Evolutionary conservation across 1,140 invertebrate species (phyloP).

Genomic region (Scaptomyza montana): DNA sequence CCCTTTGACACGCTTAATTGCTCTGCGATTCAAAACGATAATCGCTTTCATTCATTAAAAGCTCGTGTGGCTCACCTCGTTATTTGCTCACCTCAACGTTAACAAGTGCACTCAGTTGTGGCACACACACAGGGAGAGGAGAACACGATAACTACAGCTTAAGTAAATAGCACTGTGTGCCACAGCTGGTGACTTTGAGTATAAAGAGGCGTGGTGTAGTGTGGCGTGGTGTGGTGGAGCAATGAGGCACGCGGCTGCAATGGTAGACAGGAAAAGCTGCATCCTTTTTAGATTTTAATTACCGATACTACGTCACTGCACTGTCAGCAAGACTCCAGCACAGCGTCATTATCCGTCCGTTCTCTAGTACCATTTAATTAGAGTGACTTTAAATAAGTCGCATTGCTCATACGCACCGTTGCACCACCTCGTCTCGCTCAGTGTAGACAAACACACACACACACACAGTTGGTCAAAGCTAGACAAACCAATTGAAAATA

Average conservation of each 20-base stretch:
- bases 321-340: constrained; percentile 35
- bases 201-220: not conserved
- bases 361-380: constrained; percentile 68
- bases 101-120: constrained; percentile 58
- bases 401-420: constrained; percentile 68
- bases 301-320: constrained; percentile 64
- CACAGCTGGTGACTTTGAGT: constrained; percentile 15
- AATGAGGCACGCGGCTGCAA: constrained; percentile 11
- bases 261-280: constrained; percentile 45
- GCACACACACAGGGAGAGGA: constrained; percentile 3
- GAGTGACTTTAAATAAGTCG: constrained; percentile 70
- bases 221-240: not conserved
- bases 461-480: constrained; percentile 27
- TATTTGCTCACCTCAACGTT: constrained; percentile 69
- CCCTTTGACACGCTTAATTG: constrained; percentile 66
- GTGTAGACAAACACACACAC: constrained; percentile 41
- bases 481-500: constrained; percentile 39
- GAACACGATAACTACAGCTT: constrained; percentile 57
- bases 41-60: constrained; percentile 79
- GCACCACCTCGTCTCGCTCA: constrained; percentile 27
- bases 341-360: constrained; percentile 28
- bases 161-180: constrained; percentile 63
- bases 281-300: constrained; percentile 80
- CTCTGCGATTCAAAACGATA: constrained; percentile 71
- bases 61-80: constrained; percentile 61